Base-by-base conservation (phyloP, 2,797 vertebrate species). In the Ctenopoma multispine region DNA sequence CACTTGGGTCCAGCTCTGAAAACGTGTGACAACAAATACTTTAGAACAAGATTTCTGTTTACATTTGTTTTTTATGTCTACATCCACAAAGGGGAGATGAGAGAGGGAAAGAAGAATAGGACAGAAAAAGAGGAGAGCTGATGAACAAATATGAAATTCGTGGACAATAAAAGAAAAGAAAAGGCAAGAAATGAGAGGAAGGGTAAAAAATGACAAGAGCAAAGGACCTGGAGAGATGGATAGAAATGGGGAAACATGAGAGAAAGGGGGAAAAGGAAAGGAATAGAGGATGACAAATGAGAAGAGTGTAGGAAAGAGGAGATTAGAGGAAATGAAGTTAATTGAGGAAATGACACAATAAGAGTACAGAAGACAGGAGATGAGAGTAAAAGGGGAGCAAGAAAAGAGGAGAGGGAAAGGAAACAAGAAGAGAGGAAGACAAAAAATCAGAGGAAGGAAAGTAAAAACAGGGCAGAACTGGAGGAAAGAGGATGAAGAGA, bases 1-100 rank as follows among this genome's bases (percentile, higher is more conserved):
- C 24, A 24, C 24, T 24, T 24, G 24, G 24, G 24, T 24, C 24
- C 24, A 24, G 2, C 24, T 24, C 24, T 24, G 24, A 24, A 24
- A 24, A 24, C 24, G 2, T 24, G 24, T 24, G 2, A 24, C 24
- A 62, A 72, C 27, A n/a, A 18, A 50, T 34, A 63, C 61, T 63
- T 40, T 44, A 66, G 17, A 21, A 15, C 10, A 31, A 53, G 66
- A 17, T 20, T 10, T 34, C 11, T 59, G 24, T 5, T 48, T 18
- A 44, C 49, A 61, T 27, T 48, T 71, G 18, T 66, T 63, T 44
- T 63, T 15, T 53, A 51, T 4, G 17, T 51, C 18, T 12, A 21
- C 17, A 7, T 41, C 21, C 15, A 44, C 27, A 46, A 13, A 27
- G 7, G 51, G 46, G 5, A 17, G 13, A 34, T 4, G 13, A 17